Percentiles rank a stretch among this genome's conserved stretches.
Evolutionary conservation across 2,797 vertebrate species (phyloP).

Genomic region (Helostoma temminkii): DNA sequence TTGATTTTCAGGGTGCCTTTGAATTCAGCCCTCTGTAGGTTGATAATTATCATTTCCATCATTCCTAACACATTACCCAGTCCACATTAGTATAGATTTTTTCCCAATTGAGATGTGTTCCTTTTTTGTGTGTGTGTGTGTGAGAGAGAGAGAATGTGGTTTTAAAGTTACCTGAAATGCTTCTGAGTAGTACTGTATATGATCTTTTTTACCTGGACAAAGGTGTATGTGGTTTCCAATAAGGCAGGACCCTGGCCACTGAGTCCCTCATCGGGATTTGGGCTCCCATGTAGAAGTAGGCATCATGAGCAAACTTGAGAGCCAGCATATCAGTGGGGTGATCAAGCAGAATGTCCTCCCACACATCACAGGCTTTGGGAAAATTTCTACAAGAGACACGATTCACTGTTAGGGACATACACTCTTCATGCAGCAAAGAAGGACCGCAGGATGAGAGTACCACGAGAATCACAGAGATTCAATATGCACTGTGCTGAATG

Average conservation of each 20-base stretch:
- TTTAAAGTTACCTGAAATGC: neutral
- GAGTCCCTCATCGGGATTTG: constrained; percentile 91
- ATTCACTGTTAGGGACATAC: constrained; percentile 20
- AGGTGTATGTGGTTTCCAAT: constrained; percentile 91
- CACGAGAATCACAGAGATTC: constrained; percentile 1
- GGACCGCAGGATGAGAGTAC: neutral
- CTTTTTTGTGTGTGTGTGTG: no score
- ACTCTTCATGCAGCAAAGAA: no score
- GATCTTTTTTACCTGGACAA: constrained; percentile 85
- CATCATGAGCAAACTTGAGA: constrained; percentile 91
- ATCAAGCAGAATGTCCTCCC: constrained; percentile 91
- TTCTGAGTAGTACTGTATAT: neutral
- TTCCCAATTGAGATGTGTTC: no score
- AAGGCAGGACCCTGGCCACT: constrained; percentile 88
- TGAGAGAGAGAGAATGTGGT: no score
- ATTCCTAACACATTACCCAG: no score
- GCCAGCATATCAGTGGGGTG: constrained; percentile 94
- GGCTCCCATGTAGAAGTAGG: constrained; percentile 91
- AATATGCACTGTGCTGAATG: constrained; percentile 2
- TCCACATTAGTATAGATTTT: no score
- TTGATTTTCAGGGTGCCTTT: no score
- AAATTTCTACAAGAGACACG: constrained; percentile 80
- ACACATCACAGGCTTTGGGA: constrained; percentile 85
- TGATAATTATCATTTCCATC: no score
- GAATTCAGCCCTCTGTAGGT: no score